Base-by-base conservation (phyloP, 2,113 vertebrate species). In the Corynorhinus townsendii region DNA sequence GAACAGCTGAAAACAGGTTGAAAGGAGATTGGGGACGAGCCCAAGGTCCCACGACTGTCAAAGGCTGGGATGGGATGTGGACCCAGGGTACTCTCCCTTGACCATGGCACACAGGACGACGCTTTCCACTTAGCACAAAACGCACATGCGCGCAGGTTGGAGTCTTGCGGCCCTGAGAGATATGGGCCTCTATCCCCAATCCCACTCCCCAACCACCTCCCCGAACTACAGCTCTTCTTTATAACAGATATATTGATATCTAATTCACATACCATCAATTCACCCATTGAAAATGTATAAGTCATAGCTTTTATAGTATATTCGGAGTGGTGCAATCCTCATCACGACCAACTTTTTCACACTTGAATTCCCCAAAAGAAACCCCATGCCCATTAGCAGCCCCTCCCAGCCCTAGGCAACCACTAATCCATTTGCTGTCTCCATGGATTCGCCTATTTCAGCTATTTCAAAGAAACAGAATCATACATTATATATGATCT, bases 71-170 rank as follows among this genome's bases (percentile, higher is more conserved):
- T 11, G 20, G 56, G 12, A 16, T 0, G 2, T 17, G 24, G 47
- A 62, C 1, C 0, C 10, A 5, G 59, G 43, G 4, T 14, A 43
- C 26, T 54, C 26, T 26, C 47, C 59, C 12, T 11, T 2, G 14
- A 2, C 33, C 11, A 0, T 1, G 2, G 79, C 15, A 30, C 24
- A 20, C 30, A 64, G 59, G 73, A 17, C 3, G 4, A 38, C 12
- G 33, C 77, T 12, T 40, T 85, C 90, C 3, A 1, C 52, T 52
- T 54, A 17, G 8, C 20, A 47, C 33, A 84, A 26, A 49, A 49
- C 0, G 33, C 45, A 38, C 0, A 0, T 12, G 17, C 45, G 30
- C 12, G 0, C 12, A 40, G 75, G 22, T 4, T 56, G 30, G n/a
- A 66, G 35, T 71, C 80, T 33, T 2, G 22, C 24, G 15, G 49